phyloP scores from a whole-genome alignment of 2,113 vertebrate genomes.

The Dicerorhinus sumatrensis region DNA sequence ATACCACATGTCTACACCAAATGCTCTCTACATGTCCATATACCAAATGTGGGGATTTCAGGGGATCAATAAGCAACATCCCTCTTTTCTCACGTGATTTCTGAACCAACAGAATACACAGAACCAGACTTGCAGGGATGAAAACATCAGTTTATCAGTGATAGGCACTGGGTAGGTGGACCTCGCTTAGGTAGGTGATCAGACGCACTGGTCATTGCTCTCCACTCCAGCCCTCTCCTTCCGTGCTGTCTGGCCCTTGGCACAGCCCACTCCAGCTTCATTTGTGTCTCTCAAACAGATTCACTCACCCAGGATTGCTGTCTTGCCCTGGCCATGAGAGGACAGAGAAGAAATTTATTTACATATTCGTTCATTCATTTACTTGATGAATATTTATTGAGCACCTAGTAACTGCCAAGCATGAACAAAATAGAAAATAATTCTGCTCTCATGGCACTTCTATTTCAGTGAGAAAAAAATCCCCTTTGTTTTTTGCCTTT shows the following conservation, averaged over 20 bases:
- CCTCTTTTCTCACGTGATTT: neutral
- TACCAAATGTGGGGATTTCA: neutral
- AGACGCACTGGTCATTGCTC: rapidly evolving
- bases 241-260: neutral
- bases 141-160: neutral
- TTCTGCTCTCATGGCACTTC: neutral
- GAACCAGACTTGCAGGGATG: neutral
- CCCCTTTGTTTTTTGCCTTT: neutral
- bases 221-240: neutral
- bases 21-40: no score
- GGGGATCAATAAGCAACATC: neutral
- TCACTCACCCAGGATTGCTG: neutral
- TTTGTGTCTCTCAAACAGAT: neutral
- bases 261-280: neutral
- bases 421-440: neutral
- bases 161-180: neutral
- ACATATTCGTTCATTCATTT: neutral
- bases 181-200: rapidly evolving
- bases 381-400: neutral
- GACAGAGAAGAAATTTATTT: neutral
- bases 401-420: neutral
- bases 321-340: neutral
- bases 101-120: neutral
- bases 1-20: neutral
- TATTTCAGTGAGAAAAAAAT: neutral